Percentiles rank a stretch among this genome's conserved stretches.
Evolutionary conservation across 2,797 vertebrate species (phyloP).

Genomic region (Gobio occitaniae): DNA sequence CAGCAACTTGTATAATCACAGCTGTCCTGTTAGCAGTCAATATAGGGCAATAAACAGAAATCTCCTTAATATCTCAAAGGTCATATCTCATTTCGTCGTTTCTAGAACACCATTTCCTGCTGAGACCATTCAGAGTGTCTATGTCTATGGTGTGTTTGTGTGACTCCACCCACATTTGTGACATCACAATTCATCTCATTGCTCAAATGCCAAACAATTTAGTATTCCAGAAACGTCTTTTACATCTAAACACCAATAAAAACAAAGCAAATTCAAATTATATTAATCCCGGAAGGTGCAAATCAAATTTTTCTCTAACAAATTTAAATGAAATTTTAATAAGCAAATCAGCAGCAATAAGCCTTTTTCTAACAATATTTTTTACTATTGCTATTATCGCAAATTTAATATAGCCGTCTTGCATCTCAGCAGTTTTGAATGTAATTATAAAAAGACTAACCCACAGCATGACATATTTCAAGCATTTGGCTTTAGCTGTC

Average conservation of each 20-base stretch:
- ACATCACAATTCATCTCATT: conserved; percentile 45
- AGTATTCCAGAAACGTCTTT: neutral
- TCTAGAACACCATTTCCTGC: conserved; percentile 31
- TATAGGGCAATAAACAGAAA: conserved; percentile 83
- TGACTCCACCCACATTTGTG: conserved; percentile 43
- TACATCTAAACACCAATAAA: neutral
- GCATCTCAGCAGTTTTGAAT: conserved; percentile 34
- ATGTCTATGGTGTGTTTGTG: conserved; percentile 23
- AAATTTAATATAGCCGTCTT: neutral
- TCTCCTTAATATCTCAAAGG: conserved; percentile 67
- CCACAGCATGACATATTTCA: conserved; percentile 32
- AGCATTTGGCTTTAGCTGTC: conserved; percentile 34
- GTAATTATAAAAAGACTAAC: conserved; percentile 36
- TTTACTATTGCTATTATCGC: neutral
- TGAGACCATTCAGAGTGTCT: conserved; percentile 27
- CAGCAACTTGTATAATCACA: conserved; percentile 80
- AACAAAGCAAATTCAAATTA: neutral
- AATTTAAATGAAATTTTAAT: conserved; percentile 28
- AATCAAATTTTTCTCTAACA: neutral
- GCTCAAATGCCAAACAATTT: conserved; percentile 1
- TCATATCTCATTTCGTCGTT: conserved; percentile 75
- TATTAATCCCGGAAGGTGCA: neutral
- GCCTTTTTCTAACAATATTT: conserved; percentile 10
- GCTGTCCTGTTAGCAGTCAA: conserved; percentile 80
- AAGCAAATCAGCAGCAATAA: conserved; percentile 39